Conservation (phyloP, 2,797 vertebrate species). For the Cygnus olor region DNA sequence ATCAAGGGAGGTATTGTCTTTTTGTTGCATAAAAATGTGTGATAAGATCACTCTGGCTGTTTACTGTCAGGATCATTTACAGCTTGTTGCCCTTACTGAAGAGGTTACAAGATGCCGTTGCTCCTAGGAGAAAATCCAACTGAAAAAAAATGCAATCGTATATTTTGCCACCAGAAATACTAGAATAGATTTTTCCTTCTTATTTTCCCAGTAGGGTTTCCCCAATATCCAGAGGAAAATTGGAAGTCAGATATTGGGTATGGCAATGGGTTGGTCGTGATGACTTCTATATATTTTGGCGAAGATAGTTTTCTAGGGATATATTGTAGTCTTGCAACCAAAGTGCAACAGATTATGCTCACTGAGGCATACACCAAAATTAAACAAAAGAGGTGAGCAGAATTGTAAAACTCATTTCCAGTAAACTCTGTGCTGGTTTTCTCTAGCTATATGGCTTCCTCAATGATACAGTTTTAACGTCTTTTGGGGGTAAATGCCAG, state of each 20-base stretch:
- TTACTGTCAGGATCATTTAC: constrained; percentile 16
- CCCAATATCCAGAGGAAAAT: not conserved
- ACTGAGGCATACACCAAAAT: constrained; percentile 11
- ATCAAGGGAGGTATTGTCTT: not conserved
- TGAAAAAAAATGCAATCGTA: not conserved
- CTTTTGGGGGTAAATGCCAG: not conserved
- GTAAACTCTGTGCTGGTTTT: constrained; percentile 17
- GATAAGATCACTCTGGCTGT: constrained; percentile 28
- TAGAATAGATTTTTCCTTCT: not conserved
- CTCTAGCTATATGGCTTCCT: not conserved
- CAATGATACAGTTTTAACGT: constrained; percentile 18
- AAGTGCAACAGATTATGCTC: not conserved
- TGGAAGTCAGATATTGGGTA: not conserved
- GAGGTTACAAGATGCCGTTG: not conserved
- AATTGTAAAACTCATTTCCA: constrained; percentile 9
- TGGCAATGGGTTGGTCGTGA: not conserved
- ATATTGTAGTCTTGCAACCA: not conserved
- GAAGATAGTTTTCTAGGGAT: not conserved
- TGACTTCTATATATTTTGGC: not conserved
- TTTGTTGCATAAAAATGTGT: not conserved
- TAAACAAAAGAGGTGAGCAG: not conserved
- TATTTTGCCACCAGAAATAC: not conserved
- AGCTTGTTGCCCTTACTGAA: not conserved
- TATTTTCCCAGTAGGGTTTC: not conserved
- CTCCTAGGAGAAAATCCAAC: not conserved